Evolutionary conservation across 2,113 vertebrate genomes (phyloP).

Genomic region (Xiphophorus couchianus): DNA sequence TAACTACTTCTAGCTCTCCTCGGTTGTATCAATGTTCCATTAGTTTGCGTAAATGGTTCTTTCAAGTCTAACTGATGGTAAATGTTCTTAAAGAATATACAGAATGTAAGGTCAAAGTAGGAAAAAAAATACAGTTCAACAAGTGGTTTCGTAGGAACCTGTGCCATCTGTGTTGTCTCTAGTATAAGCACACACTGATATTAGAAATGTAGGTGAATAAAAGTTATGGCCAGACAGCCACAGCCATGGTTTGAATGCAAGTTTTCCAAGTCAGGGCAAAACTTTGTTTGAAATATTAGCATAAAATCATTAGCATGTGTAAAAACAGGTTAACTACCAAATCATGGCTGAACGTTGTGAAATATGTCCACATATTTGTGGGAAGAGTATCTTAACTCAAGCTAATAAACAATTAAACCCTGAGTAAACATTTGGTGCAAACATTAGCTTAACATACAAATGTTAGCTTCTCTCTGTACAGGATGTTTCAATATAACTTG

Average conservation of each 20-base stretch:
- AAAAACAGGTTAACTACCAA: background rate
- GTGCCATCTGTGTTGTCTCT: conserved; percentile 68
- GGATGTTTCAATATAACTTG: background rate
- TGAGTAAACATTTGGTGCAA: background rate
- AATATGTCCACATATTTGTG: background rate
- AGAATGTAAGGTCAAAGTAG: conserved; percentile 68
- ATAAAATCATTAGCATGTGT: background rate
- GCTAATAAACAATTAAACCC: background rate
- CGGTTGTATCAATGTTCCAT: conserved; percentile 54
- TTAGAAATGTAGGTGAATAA: conserved; percentile 45
- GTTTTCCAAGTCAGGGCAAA: background rate
- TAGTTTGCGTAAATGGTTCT: conserved; percentile 61
- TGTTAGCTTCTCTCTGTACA: background rate
- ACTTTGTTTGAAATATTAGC: background rate
- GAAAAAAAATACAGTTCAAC: conserved; percentile 45
- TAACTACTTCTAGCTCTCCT: conserved; percentile 53
- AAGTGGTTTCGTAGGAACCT: conserved; percentile 71
- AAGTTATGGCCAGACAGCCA: conserved; percentile 31
- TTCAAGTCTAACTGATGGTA: conserved; percentile 65
- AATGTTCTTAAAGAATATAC: conserved; percentile 71
- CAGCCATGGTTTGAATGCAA: background rate
- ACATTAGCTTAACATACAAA: background rate
- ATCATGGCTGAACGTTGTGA: too few relatives aligned
- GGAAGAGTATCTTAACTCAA: background rate
- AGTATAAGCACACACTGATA: conserved; percentile 66